These are phyloP conservation scores for Pocillopora verrucosa DNA, from an alignment of 64 coral and sea anemone genomes.

Conservation along the genomic window DNA sequence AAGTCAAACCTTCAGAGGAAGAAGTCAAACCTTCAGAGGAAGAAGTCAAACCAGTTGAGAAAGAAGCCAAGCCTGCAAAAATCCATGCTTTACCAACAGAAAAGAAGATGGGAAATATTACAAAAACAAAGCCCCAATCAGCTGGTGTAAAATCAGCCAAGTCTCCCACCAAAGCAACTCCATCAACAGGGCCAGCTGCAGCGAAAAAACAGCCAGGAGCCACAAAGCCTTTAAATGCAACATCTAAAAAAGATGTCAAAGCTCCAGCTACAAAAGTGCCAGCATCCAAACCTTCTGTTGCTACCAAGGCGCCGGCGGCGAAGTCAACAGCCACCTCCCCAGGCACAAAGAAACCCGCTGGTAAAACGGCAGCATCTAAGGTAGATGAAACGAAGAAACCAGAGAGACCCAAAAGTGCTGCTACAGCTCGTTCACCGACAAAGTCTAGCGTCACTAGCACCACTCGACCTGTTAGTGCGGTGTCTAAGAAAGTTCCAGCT, in stretches of 20 bases:
- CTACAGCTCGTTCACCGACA: conserved; percentile 2
- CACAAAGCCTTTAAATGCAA: background rate
- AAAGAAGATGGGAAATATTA: background rate
- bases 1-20: background rate
- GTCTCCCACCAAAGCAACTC: conserved; percentile 18
- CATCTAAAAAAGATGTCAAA: conserved; percentile 11
- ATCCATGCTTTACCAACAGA: background rate
- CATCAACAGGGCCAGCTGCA: conserved; percentile 1
- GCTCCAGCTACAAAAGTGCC: background rate
- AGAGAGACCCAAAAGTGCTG: conserved; percentile 23
- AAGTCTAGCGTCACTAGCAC: background rate
- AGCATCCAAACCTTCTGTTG: background rate
- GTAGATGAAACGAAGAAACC: conserved; percentile 25
- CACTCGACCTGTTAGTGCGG: conserved; percentile 13
- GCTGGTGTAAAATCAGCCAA: background rate
- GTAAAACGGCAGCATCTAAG: conserved; percentile 1
- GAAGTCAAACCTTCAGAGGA: background rate
- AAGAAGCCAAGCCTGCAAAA: background rate
- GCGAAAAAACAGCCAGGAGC: background rate
- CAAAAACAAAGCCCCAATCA: background rate
- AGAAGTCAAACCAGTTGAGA: background rate
- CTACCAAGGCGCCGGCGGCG: background rate
- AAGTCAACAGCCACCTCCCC: background rate
- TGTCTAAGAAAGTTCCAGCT: background rate
- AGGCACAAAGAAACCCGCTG: background rate